Conservation (phyloP, 2,888 invertebrate genomes). For the Agonum fuliginosum region DNA sequence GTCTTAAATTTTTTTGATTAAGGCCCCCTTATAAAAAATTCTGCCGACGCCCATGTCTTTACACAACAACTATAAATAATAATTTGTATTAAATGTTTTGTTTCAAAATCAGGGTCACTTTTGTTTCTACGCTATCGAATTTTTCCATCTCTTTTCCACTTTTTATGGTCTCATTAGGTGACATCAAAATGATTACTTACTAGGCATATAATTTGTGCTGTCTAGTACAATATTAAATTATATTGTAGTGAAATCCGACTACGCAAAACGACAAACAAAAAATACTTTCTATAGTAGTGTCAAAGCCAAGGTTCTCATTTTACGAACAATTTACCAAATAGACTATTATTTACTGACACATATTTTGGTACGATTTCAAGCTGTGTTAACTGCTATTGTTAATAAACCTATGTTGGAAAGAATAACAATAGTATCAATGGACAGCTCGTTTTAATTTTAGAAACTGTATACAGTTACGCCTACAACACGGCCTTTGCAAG, state of each 20-base stretch:
- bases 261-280: constrained; percentile 20
- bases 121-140: constrained; percentile 1
- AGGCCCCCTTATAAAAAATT: no score
- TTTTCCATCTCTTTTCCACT: neutral
- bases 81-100: neutral
- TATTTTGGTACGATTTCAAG: constrained; percentile 1
- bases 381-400: neutral
- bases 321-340: constrained; percentile 10
- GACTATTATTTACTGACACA: neutral
- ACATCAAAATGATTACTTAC: neutral
- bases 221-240: neutral
- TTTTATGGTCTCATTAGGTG: neutral
- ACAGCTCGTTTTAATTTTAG: no score
- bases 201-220: neutral
- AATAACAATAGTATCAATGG: neutral
- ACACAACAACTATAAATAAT: neutral
- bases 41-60: neutral
- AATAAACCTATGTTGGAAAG: neutral
- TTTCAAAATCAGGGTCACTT: neutral
- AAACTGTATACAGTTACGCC: no score
- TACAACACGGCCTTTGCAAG: no score
- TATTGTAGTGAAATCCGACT: constrained; percentile 14
- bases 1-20: no score
- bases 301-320: constrained; percentile 39
- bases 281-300: constrained; percentile 17